Evolutionary conservation across 2,113 vertebrate species (phyloP).

Genomic region (Toxotes jaculatrix): DNA sequence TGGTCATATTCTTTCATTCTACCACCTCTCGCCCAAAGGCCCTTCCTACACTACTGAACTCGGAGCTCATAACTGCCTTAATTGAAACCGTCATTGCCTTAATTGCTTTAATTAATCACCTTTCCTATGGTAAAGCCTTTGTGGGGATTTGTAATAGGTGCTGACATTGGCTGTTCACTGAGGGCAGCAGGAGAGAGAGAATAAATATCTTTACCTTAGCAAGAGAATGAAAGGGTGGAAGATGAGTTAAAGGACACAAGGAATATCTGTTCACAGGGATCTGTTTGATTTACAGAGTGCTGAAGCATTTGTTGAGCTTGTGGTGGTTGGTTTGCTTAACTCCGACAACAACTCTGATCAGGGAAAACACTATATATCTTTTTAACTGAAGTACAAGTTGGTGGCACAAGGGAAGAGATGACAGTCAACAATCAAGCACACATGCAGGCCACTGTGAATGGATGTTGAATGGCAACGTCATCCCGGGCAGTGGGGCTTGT

Average conservation of each 20-base stretch:
- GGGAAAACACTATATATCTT: not conserved
- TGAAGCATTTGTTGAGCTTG: conserved; percentile 5
- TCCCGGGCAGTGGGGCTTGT: too few species aligned
- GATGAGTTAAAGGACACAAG: not conserved
- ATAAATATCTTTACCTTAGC: conserved; percentile 52
- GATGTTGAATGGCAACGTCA: too few species aligned
- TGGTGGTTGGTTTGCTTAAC: not conserved
- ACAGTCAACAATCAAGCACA: too few species aligned
- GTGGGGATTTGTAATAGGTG: conserved; percentile 57
- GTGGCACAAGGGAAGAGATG: not conserved
- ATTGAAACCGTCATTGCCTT: conserved; percentile 80
- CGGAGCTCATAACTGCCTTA: conserved; percentile 73
- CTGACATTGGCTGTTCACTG: conserved; percentile 54
- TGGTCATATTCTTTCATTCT: conserved; percentile 52
- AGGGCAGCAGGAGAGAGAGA: conserved; percentile 29
- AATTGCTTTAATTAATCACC: conserved; percentile 83
- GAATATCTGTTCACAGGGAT: not conserved
- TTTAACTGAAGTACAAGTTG: not conserved
- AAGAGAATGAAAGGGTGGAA: not conserved
- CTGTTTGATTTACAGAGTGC: conserved; percentile 17
- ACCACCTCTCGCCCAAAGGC: conserved; percentile 51
- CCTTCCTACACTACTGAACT: conserved; percentile 52
- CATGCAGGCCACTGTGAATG: too few species aligned
- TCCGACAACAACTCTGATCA: not conserved
- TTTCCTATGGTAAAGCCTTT: conserved; percentile 64